phyloP scores from a whole-genome alignment of 1,140 invertebrate genomes.

The Pectinophora gossypiella region DNA sequence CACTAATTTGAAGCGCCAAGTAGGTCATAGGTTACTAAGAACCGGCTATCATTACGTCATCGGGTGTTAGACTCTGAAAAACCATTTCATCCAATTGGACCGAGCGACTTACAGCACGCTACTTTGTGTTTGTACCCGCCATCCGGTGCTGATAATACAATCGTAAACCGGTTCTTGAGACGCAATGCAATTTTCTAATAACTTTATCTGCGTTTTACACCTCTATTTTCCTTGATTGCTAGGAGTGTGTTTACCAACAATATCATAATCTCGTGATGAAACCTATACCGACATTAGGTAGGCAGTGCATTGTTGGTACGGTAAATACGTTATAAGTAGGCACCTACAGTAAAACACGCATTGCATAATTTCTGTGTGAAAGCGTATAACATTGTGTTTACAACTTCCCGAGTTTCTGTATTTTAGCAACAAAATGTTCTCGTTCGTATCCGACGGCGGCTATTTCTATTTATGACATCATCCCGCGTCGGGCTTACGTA shows the following conservation, averaged over 20 bases:
- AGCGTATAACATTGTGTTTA: slow-evolving; percentile 29
- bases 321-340: too few relatives aligned
- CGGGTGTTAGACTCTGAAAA: slow-evolving; percentile 34
- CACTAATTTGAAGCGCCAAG: slow-evolving; percentile 28
- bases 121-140: slow-evolving; percentile 17
- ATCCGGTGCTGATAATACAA: slow-evolving; percentile 42
- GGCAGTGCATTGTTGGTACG: too few relatives aligned
- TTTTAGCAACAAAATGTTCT: slow-evolving; percentile 44
- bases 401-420: slow-evolving; percentile 32
- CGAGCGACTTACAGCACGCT: too few relatives aligned
- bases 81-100: slow-evolving; percentile 52
- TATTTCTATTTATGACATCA: slow-evolving; percentile 76
- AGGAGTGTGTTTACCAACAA: too few relatives aligned
- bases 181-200: background rate
- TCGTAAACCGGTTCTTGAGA: slow-evolving; percentile 40
- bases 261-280: too few relatives aligned
- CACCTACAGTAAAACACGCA: too few relatives aligned
- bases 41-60: slow-evolving; percentile 46
- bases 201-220: background rate
- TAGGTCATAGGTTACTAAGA: slow-evolving; percentile 27
- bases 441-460: slow-evolving; percentile 31
- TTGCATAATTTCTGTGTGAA: slow-evolving; percentile 5
- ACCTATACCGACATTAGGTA: too few relatives aligned
- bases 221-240: background rate
- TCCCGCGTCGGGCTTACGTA: slow-evolving; percentile 70